phyloP scores from a whole-genome alignment of 2,113 vertebrate species.

The Petromus typicus region DNA sequence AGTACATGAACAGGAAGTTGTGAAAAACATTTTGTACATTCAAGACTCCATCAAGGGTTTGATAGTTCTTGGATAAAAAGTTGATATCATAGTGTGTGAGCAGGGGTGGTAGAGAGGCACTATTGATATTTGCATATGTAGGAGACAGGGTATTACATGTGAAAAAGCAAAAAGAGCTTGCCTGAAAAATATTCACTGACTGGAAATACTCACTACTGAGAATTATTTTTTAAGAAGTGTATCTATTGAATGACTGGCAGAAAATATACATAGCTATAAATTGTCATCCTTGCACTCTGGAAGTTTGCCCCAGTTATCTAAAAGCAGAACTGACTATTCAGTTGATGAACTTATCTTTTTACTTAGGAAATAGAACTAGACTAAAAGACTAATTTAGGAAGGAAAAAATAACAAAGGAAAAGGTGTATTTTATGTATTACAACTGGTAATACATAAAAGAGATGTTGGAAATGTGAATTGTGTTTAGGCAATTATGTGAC shows the following conservation, averaged over 20 bases:
- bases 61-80: constrained; percentile 22
- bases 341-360: constrained; percentile 7
- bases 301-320: background rate
- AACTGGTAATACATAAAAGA: background rate
- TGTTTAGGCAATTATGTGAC: constrained; percentile 1
- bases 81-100: background rate
- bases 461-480: background rate
- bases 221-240: constrained; percentile 2
- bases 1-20: background rate
- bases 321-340: background rate
- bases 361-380: background rate
- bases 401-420: constrained; percentile 35
- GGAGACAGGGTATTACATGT: background rate
- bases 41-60: background rate
- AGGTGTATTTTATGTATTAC: too few species aligned
- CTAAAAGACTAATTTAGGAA: constrained; percentile 44
- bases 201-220: background rate
- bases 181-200: constrained; percentile 24
- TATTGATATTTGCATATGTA: background rate
- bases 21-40: background rate
- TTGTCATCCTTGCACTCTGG: background rate
- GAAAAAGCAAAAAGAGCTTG: background rate
- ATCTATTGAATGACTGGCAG: constrained; percentile 18
- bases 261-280: background rate
- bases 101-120: background rate